These are phyloP conservation scores for Aleiodes testaceus DNA, from an alignment of 2,888 invertebrate genomes.

Conservation along the genomic window DNA sequence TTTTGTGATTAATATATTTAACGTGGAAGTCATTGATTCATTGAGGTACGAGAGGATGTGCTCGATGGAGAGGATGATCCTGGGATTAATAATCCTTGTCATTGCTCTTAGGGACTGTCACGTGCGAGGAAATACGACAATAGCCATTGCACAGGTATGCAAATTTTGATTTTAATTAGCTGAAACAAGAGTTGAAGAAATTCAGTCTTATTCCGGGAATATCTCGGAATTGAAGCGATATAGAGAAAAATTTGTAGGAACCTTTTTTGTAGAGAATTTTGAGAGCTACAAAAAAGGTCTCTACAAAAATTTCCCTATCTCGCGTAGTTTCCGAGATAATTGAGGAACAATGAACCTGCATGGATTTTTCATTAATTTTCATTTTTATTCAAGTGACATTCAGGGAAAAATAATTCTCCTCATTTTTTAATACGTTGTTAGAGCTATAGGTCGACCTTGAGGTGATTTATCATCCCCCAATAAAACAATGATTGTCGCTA, in stretches of 20 bases:
- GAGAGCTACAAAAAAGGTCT: not conserved
- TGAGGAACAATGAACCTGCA: no score
- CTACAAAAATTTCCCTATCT: not conserved
- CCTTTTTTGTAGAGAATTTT: not conserved
- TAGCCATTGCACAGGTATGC: slow-evolving; percentile 37
- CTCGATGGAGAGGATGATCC: not conserved
- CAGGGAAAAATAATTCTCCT: not conserved
- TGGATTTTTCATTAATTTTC: no score
- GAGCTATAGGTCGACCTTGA: not conserved
- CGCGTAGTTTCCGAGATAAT: no score
- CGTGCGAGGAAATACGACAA: slow-evolving; percentile 38
- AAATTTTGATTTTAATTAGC: slow-evolving; percentile 10
- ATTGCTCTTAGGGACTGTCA: slow-evolving; percentile 34
- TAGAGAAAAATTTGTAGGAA: no score
- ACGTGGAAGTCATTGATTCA: slow-evolving; percentile 5
- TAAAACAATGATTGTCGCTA: slow-evolving; percentile 1
- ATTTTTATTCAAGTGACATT: no score
- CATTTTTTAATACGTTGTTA: not conserved
- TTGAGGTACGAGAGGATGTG: not conserved
- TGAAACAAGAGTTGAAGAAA: not conserved
- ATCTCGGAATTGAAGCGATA: not conserved
- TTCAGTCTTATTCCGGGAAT: not conserved
- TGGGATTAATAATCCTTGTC: slow-evolving; percentile 25
- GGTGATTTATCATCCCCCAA: slow-evolving; percentile 12
- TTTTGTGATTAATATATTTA: not conserved